Base-by-base conservation (phyloP, 1,140 invertebrate species). In the Propsilocerus akamusi region DNA sequence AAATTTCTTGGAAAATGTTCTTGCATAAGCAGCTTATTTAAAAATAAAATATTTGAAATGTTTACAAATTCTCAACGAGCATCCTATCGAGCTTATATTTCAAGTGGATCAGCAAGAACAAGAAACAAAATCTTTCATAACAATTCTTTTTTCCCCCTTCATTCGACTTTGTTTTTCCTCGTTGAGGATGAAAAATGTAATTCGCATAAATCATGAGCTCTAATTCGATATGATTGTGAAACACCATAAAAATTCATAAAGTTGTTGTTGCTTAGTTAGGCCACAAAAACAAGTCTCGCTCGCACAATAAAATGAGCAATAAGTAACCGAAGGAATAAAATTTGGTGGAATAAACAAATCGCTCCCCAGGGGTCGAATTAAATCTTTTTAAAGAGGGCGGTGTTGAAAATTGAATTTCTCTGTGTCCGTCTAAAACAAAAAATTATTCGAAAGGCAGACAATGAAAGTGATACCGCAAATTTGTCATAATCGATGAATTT, bases 291-390 rank as follows among this genome's bases (percentile, higher is more conserved):
- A 41, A 41, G 34, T 17, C 22, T 14, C n/a, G n/a, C n/a, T n/a
- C n/a, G n/a, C n/a, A 41, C 22, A 41, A 41, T 20, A 20, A 41
- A 41, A 14, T 41, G 34, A 41, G 34, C 34, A 41, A 41, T 41
- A 41, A 41, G 34, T 41, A 41, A 41, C 17, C 22, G 12, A 20
- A 20, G 14, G 34, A 30, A 41, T 10, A 41, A 41, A 14, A 37
- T n/a, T n/a, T n/a, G n/a, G n/a, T n/a, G n/a, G n/a, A n/a, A n/a
- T n/a, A 30, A 37, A 37, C 32, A 41, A 41, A 41, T 41, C 22
- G 17, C 34, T 41, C 34, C 14, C 34, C 14, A 17, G 34, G 34
- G 34, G 17, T 41, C 34, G 34, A 41, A 41, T 41, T 41, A 41
- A 41, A 41, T 41, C 28, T 7, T 41, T n/a, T n/a, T n/a, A n/a